A percentile compares a stretch with the other conserved stretches of the same genome.
Conservation (phyloP, 2,113 vertebrate genomes). For the Rhinolophus sinicus region DNA sequence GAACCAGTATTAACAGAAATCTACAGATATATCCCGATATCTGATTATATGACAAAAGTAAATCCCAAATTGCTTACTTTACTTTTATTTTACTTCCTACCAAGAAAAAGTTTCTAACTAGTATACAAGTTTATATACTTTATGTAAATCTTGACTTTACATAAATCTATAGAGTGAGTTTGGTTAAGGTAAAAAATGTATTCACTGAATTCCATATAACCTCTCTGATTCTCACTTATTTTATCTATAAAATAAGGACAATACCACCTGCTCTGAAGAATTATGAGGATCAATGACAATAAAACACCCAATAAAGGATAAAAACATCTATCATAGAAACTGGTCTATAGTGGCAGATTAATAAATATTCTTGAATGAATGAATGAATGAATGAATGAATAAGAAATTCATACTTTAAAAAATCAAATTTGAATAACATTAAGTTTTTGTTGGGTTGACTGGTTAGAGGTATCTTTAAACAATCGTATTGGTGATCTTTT, state of each 20-base stretch:
- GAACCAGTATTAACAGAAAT: neutral
- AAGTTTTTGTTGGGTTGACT: neutral
- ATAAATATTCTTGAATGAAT: neutral
- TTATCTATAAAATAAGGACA: neutral
- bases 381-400: neutral
- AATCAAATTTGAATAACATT: neutral
- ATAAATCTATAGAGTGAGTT: neutral
- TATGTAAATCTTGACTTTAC: neutral
- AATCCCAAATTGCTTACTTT: neutral
- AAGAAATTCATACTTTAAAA: neutral
- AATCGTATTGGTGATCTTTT: neutral
- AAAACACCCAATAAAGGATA: neutral
- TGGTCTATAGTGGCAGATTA: neutral
- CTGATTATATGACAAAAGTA: neutral
- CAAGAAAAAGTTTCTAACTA: neutral
- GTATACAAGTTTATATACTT: neutral
- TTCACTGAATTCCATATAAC: neutral
- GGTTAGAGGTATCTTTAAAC: neutral
- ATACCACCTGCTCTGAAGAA: neutral
- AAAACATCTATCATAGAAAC: neutral
- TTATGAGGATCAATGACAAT: neutral
- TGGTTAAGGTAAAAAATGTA: conserved; percentile 2
- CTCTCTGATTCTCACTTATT: neutral
- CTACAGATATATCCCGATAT: neutral
- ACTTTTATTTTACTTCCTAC: neutral